Evolutionary conservation across 92 coral and sea anemone species (phyloP).

Genomic region (Zoanthus solanderi): DNA sequence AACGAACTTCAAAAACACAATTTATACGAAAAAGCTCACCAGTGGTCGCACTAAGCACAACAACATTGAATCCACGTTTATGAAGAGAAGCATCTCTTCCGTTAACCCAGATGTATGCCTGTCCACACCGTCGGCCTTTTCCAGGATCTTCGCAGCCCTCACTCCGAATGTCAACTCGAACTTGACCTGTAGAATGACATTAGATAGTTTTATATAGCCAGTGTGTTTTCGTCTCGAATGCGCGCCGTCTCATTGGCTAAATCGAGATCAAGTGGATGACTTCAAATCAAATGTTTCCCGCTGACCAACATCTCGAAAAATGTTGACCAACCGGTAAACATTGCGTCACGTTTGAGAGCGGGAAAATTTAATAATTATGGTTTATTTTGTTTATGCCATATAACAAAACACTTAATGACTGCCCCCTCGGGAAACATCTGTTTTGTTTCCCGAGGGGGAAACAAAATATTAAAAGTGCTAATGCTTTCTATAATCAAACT

Average conservation of each 20-base stretch:
- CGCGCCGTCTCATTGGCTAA: too few species aligned
- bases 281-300: background rate
- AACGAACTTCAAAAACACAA: background rate
- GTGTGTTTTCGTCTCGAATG: background rate
- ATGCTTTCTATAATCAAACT: too few species aligned
- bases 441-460: too few species aligned
- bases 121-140: conserved; percentile 25
- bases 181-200: background rate
- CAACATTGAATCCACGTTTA: conserved; percentile 32
- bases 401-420: too few species aligned
- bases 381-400: too few species aligned
- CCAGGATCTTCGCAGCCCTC: conserved; percentile 42
- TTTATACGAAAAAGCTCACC: background rate
- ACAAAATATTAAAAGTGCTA: too few species aligned
- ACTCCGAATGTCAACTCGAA: conserved; percentile 37
- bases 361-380: too few species aligned
- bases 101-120: conserved; percentile 46
- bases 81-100: conserved; percentile 40
- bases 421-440: too few species aligned
- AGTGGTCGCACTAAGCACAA: conserved; percentile 19
- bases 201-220: background rate
- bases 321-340: too few species aligned
- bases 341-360: too few species aligned
- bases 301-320: too few species aligned
- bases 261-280: background rate